Base-by-base conservation (phyloP, 2,888 invertebrate species). In the Nasonovia ribisnigri region DNA sequence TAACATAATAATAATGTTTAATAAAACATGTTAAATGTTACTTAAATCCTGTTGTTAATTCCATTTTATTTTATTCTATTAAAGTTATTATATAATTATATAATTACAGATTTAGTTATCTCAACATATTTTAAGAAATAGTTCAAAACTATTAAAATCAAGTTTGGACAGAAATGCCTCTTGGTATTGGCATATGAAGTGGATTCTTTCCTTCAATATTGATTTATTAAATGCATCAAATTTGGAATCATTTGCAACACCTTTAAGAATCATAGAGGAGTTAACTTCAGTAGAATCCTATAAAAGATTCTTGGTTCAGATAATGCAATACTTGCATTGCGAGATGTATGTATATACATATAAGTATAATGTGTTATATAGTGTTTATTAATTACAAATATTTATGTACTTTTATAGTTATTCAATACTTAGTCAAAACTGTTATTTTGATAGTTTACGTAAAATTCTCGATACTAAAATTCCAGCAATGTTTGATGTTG, bases 201-300 rank as follows among this genome's bases (percentile, higher is more conserved):
- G 95, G 42, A 92, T 95, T 60, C 94, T 95, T n/a, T 94, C 94
- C 57, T 93, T 95, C 42, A 95, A 95, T 94, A 92, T 95, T 48
- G 94, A 95, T 54, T 94, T 95, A 89, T 94, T 95, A 20, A 94
- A 93, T 48, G 67, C 94, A 24, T 90, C 94, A 46, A 93, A 94
- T 92, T 94, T 94, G 95, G 96, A 96, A 94, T 96, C 97, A 8
- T 96, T 97, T 94, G 97, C 98, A 46, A 97, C 98, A 92, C 97
- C 98, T 11, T 96, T 98, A 94, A 96, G 98, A 95, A 97, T 98
- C 96, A 96, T 98, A 95, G 98, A 98, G 95, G 97, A 97, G 51
- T 98, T 97, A 95, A 97, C 98, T 24, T 96, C 97, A 94, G 96
- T 96, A 43, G 93, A 93, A 48, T 93, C 93, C 16, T 93, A 90